Base-by-base conservation (phyloP, 2,797 vertebrate species). In the Acipenser oxyrinchus region DNA sequence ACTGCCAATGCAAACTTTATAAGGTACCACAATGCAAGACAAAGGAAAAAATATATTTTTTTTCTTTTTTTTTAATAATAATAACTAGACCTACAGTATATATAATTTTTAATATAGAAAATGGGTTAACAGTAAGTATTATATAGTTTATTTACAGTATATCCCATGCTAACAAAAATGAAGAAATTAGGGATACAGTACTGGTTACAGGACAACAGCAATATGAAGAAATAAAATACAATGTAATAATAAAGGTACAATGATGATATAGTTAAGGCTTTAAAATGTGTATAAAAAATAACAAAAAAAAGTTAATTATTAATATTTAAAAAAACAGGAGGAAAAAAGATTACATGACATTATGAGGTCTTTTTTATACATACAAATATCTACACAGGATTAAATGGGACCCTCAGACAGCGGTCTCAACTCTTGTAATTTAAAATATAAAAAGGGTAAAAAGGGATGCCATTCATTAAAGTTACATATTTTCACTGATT, bases 181-280 rank as follows among this genome's bases (percentile, higher is more conserved):
- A 37, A 37, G 23, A 37, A 37, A 18, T 18, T 81, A 84, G 82
- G 66, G 85, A 90, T 93, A 93, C 85, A 91, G 88, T 86, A 93
- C 86, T 86, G 91, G 93, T 89, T 93, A 94, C 93, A 92, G 79
- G 90, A 92, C 82, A 89, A 94, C 92, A 89, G 90, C 91, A 80
- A 91, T 83, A 86, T 83, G 87, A 81, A 86, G 86, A 85, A 82
- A 80, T 82, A 81, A 86, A 86, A 81, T 71, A 74, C 76, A 79
- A 84, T 78, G 81, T 84, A 82, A 86, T 79, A 88, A 82, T n/a
- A n/a, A 79, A 81, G 23, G 23, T 81, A 88, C 81, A 82, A 83
- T 83, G 83, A 88, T 88, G 87, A 88, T 85, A 89, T 81, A 89
- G 84, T 94, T 95, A 95, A 95, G 93, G 94, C 94, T 90, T 86